Evolutionary conservation across 2,113 vertebrate genomes (phyloP), one percentile per base, ranked within the genome.

Genomic region (Gorsachius goisagi): DNA sequence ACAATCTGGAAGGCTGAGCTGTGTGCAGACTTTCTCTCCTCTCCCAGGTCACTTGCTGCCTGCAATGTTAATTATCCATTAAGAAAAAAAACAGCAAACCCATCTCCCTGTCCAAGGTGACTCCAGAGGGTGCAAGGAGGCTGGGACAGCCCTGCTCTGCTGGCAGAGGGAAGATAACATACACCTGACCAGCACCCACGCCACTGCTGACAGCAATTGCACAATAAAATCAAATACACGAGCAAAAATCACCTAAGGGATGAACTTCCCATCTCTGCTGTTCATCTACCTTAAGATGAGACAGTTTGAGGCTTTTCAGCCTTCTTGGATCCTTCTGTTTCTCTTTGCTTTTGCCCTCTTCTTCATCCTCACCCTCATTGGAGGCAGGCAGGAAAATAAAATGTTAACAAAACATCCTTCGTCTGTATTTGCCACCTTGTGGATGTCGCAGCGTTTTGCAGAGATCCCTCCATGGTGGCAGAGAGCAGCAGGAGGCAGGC

Each of bases 1-100:
- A 63, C 68, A 50, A 49, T 75, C 47, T 3, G 7, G 39, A 53
- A 73, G 41, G 47, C 74, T 84, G 89, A 45, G 58, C 74, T 79
- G n/a, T 56, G 68, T 49, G 79, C 50, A 69, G 24, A 6, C 23
- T 79, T 95, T 56, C 35, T 41, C 28, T 91, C 52, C 60, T 85
- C 62, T 89, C 76, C 79, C 66, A 73, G 89, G 89, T 94, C 91
- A 67, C 64, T 88, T 52, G 18, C 94, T 88, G 89, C 52, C 83
- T 90, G 93, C 69, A 80, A n/a, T 82, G 91, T 93, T 97, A 97
- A 97, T 96, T 93, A 95, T 52, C 62, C 66, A 63, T 91, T 87
- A 91, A 74, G 81, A 85, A 78, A 90, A 95, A 69, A 95, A 82
- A 55, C 78, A 73, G 35, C 66, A 76, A 79, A 76, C 60, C 30